Evolutionary conservation across 2,888 invertebrate genomes (phyloP).

Genomic region (Nipponacmea schrenckii): DNA sequence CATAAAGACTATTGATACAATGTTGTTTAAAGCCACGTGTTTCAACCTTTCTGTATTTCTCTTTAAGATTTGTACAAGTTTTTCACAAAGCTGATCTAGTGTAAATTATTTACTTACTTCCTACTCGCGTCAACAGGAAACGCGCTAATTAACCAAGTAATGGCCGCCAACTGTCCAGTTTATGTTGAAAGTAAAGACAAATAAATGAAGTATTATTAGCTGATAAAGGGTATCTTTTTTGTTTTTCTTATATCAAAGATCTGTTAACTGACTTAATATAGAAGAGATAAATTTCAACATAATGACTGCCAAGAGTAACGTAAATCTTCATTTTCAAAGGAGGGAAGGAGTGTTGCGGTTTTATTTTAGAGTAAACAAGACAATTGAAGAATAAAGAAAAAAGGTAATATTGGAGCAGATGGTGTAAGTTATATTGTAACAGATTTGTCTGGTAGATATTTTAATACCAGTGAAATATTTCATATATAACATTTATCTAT

Average conservation of each 20-base stretch:
- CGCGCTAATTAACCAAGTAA: not conserved
- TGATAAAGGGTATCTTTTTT: not conserved
- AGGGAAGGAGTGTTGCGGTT: not conserved
- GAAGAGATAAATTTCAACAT: conserved; percentile 2
- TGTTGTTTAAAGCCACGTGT: no score
- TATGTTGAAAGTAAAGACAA: not conserved
- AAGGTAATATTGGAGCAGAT: no score
- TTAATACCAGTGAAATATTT: no score
- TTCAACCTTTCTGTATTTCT: no score
- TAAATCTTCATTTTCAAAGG: conserved; percentile 2
- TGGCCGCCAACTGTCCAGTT: conserved; percentile 2
- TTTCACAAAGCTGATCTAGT: conserved; percentile 25
- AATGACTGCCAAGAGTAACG: not conserved
- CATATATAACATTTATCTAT: no score
- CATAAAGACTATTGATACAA: no score
- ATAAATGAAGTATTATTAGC: conserved; percentile 1
- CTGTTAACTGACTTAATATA: not conserved
- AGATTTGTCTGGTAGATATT: no score
- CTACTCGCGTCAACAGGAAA: conserved; percentile 23
- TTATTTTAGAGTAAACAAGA: conserved; percentile 5
- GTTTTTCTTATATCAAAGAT: conserved; percentile 1
- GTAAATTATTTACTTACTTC: conserved; percentile 31
- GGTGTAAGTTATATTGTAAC: no score
- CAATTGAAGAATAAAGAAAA: no score
- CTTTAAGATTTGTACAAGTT: not conserved